Evolutionary conservation across 2,797 vertebrate genomes (phyloP).

Genomic region (Micropoecilia bifurca): DNA sequence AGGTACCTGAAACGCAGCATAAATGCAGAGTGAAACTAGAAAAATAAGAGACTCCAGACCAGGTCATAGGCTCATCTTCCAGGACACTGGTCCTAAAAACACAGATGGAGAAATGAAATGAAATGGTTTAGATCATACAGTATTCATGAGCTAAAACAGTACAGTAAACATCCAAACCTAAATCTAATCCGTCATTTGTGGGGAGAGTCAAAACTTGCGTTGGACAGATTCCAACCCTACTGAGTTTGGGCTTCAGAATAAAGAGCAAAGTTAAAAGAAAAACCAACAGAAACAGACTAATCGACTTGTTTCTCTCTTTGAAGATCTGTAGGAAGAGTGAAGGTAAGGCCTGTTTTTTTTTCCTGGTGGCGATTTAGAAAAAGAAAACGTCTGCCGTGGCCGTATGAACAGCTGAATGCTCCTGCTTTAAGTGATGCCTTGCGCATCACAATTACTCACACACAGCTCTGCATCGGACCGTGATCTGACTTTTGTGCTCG

Average conservation of each 20-base stretch:
- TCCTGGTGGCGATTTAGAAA: background rate
- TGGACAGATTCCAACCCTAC: background rate
- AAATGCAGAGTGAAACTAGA: background rate
- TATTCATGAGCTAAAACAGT: background rate
- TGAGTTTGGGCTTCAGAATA: background rate
- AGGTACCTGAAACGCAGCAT: no score
- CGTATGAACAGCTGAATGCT: conserved; percentile 34
- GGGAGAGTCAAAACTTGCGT: background rate
- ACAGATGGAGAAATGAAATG: background rate
- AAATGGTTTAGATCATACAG: background rate
- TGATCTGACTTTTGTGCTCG: conserved; percentile 73
- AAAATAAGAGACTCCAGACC: background rate
- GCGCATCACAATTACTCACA: conserved; percentile 75
- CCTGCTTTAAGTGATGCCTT: conserved; percentile 69
- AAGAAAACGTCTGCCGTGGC: conserved; percentile 7
- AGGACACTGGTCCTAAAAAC: background rate
- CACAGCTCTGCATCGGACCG: conserved; percentile 72
- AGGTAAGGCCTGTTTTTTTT: conserved; percentile 27
- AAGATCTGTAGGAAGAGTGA: conserved; percentile 20
- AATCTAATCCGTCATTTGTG: background rate
- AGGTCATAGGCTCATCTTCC: background rate
- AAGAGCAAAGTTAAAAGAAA: background rate
- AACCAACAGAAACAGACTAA: conserved; percentile 4
- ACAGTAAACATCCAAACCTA: background rate
- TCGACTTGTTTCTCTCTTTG: conserved; percentile 5